phyloP scores from a whole-genome alignment of 2,113 vertebrate species.

The Bufo gargarizans region DNA sequence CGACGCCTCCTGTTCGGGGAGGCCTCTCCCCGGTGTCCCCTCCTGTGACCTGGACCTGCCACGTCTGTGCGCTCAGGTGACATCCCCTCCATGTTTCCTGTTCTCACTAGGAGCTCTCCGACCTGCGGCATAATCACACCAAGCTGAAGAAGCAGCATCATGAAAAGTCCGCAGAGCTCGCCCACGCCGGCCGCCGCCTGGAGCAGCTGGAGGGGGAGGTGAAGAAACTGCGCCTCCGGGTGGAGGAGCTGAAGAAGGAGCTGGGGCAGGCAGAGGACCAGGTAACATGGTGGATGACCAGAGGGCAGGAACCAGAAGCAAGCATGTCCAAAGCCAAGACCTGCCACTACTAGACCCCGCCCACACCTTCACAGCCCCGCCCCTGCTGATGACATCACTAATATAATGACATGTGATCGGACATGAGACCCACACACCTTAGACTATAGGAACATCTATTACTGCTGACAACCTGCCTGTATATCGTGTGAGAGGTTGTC shows the following conservation, averaged over 20 bases:
- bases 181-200: conserved; percentile 86
- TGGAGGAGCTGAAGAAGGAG: conserved; percentile 97
- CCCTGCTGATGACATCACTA: not conserved
- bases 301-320: not conserved
- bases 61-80: not conserved
- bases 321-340: no score
- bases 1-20: no score
- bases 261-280: conserved; percentile 94
- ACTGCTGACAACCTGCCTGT: not conserved
- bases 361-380: not conserved
- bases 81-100: not conserved
- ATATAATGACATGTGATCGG: not conserved
- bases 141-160: conserved; percentile 97
- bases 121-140: conserved; percentile 89
- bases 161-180: conserved; percentile 89
- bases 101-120: conserved; percentile 83
- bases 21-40: no score
- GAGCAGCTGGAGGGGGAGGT: conserved; percentile 92
- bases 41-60: no score
- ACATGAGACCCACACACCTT: not conserved
- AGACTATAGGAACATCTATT: not conserved
- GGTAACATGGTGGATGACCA: conserved; percentile 66
- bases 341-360: not conserved
- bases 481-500: not conserved
- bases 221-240: conserved; percentile 90